Evolutionary conservation across 1,140 invertebrate species (phyloP), one percentile per base, ranked within the genome.

Genomic region (Pararge aegeria): DNA sequence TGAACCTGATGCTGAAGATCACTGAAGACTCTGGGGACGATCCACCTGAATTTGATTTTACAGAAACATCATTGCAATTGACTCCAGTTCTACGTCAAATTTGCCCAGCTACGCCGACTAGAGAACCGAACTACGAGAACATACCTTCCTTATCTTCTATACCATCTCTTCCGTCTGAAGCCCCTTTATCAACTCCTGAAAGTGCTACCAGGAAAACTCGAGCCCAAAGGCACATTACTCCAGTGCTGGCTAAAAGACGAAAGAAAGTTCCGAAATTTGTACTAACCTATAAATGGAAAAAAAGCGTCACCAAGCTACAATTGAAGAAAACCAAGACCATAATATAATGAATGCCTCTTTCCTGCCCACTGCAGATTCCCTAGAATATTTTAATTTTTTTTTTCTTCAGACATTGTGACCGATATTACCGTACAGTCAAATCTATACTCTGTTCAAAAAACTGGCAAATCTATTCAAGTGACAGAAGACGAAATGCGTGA

Each of bases 191-290:
- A n/a, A n/a, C n/a, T n/a, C n/a, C n/a, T n/a, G n/a, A n/a, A n/a
- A n/a, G n/a, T n/a, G n/a, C n/a, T n/a, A n/a, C 59, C 44, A 69
- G 66, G 48, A 69, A 69, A 69, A 62, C 62, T 54, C 46, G 62
- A 56, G 46, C 66, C 46, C 34, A 60, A 63, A 44, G 40, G 15
- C 65, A 59, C 13, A 62, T 56, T 12, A 27, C 52, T 13, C 34
- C 37, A 30, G 57, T 56, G 50, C 49, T 55, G 38, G 61, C 13
- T 44, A 13, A 5, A 55, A 66, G 61, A 55, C 58, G 61, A 67
- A n/a, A n/a, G n/a, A n/a, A n/a, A n/a, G 40, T 58, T 55, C 55
- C 55, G 15, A 67, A 67, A 52, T 59, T 62, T 44, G 13, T 37
- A 19, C 51, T 67, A 29, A 58, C 59, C 10, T 66, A 56, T 49